Base-by-base conservation (phyloP, 1,140 invertebrate genomes). In the Calycopis cecrops region DNA sequence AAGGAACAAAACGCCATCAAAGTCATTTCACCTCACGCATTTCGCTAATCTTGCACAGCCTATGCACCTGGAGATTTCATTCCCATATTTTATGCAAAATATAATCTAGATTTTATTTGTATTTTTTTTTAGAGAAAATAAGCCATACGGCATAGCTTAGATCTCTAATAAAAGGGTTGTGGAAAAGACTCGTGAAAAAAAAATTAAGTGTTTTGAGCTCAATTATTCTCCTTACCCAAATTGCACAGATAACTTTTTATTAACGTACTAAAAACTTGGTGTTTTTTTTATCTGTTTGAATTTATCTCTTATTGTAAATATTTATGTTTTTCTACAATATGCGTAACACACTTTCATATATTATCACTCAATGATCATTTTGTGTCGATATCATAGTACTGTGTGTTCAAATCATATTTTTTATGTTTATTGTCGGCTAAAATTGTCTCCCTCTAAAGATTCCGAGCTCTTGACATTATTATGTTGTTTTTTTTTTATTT, bases 391-490 rank as follows among this genome's bases (percentile, higher is more conserved):
- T 50, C 34, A 12, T 28, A 35, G 48, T 35, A 50, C 35, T 21
- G 17, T n/a, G n/a, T 50, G 34, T 50, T 33, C 34, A 50, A 50
- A 35, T 33, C 34, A 54, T 57, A 63, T 65, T 67, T 66, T 69
- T 61, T 57, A 59, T 66, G 60, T 71, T 71, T 66, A 50, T 75
- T 28, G 21, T 28, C 21, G 21, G 76, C 70, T 76, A 67, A 73
- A 81, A 82, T 81, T 78, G 80, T 77, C 78, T 83, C 83, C 80
- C 83, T 83, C 80, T 77, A 70, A 73, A 67, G 64, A 73, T 71
- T 79, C 83, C 76, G 80, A 76, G 79, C 79, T 84, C 83, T 66
- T 67, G 59, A 58, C 67, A 62, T 67, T 60, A 55, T 66, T 28
- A 28, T 66, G 68, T 59, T 68, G 67, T 67, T 69, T 67, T 69